phyloP scores from a whole-genome alignment of 64 coral and sea anemone species.

The Montipora foliosa region DNA sequence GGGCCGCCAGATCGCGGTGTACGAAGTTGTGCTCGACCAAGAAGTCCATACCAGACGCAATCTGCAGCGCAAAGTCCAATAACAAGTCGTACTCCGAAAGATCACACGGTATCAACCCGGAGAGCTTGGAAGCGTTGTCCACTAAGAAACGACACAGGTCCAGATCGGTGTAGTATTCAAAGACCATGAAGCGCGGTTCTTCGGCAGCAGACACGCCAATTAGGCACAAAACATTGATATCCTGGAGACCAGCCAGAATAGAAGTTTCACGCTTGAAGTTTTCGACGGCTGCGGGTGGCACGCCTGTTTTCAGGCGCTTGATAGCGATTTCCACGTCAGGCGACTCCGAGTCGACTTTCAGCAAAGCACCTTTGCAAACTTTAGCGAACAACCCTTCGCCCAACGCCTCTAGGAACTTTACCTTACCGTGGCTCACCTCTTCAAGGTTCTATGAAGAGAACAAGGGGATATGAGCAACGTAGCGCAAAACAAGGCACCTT shows the following conservation, averaged over 20 bases:
- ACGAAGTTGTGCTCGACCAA: slow-evolving; percentile 88
- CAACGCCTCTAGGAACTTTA: slow-evolving; percentile 82
- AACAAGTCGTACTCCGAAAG: slow-evolving; percentile 69
- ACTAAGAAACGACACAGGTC: slow-evolving; percentile 77
- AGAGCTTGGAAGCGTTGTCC: slow-evolving; percentile 42
- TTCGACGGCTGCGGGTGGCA: slow-evolving; percentile 66
- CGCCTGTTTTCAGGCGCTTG: slow-evolving; percentile 84
- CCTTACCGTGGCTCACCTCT: slow-evolving; percentile 81
- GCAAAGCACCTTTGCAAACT: slow-evolving; percentile 84
- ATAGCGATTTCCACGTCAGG: slow-evolving; percentile 80
- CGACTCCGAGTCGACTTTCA: slow-evolving; percentile 72
- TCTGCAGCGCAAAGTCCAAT: slow-evolving; percentile 87
- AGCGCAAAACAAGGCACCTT: too few species aligned
- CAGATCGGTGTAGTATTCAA: slow-evolving; percentile 89
- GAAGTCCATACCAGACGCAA: slow-evolving; percentile 94
- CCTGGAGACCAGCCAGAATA: slow-evolving; percentile 78
- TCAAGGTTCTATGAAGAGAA: slow-evolving; percentile 44
- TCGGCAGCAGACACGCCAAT: slow-evolving; percentile 85
- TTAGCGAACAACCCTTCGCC: slow-evolving; percentile 85
- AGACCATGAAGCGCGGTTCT: slow-evolving; percentile 85
- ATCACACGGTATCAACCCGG: slow-evolving; percentile 17
- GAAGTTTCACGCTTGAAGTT: slow-evolving; percentile 82
- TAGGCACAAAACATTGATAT: slow-evolving; percentile 89
- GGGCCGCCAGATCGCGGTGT: slow-evolving; percentile 89
- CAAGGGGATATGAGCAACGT: background rate